These are phyloP conservation scores for Acyrthosiphon pisum DNA, from an alignment of 1,140 invertebrate species.

Conservation along the genomic window DNA sequence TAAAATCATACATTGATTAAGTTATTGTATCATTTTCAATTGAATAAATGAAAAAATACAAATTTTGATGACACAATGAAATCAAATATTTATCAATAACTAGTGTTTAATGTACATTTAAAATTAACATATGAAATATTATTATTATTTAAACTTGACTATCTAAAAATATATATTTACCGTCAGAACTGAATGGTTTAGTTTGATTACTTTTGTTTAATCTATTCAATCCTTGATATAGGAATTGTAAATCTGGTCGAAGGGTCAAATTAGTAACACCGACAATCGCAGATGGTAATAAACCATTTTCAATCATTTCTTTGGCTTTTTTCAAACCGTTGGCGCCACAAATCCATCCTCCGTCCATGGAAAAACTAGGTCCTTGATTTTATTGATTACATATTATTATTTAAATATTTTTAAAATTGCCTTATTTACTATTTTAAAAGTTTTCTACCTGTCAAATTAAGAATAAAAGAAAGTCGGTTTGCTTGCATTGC, in stretches of 20 bases:
- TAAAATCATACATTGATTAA: no score
- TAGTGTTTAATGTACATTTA: no score
- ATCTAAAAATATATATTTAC: neutral
- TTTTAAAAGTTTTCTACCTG: neutral
- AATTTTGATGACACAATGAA: no score
- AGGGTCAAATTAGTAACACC: conserved; percentile 70
- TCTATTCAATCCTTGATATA: conserved; percentile 63
- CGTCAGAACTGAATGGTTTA: neutral
- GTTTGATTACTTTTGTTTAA: neutral
- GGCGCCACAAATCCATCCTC: conserved; percentile 72
- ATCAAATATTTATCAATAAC: no score
- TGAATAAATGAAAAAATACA: no score
- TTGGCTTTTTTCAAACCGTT: conserved; percentile 72
- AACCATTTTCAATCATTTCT: conserved; percentile 69
- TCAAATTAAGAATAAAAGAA: conserved; percentile 46
- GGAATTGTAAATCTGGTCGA: conserved; percentile 70
- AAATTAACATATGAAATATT: no score
- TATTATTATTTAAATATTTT: no score
- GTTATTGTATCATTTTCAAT: no score
- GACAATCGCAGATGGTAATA: conserved; percentile 74
- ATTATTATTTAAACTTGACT: neutral
- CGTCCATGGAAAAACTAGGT: conserved; percentile 77
- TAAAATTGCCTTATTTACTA: no score
- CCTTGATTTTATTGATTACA: conserved; percentile 63
- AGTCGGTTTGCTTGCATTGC: conserved; percentile 75